Base-by-base conservation (phyloP, 1,140 invertebrate species). In the Thaumetopoea pityocampa region DNA sequence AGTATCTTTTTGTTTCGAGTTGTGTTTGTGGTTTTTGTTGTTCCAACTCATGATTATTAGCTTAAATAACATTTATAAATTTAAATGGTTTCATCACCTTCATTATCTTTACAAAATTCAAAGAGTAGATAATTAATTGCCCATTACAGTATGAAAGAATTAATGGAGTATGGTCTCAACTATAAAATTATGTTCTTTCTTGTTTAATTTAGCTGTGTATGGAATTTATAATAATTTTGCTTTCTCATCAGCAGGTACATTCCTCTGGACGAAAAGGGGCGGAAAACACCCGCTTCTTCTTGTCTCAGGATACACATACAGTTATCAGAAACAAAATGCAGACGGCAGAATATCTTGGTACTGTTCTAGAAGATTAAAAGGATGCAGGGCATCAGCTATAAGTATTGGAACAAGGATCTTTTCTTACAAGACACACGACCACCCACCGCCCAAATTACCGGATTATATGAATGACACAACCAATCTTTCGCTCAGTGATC, bases 271-370 rank as follows among this genome's bases (percentile, higher is more conserved):
- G 1, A 79, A 73, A 26, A 56, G 79, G 32, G 79, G 72, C 0
- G 77, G 72, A 0, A 81, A 69, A 27, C 79, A 83, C 54, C 79
- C 79, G 2, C 51, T 81, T 0, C 60, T 83, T 2, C 57, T 79
- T 4, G 44, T 77, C 2, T 34, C 48, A 4, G 76, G 76, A 1
- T 83, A 67, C 42, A 81, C 77, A 0, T 83, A 79, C 49, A 84
- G 72, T 35, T 84, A 67, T 23, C 79, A 84, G 42, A 84, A 84
- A 38, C 50, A 55, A 22, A 84, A 84, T 35, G 79, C 67, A 4
- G 66, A 81, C 44, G 79, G 79, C 5, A 56, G 74, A 9, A 43
- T 80, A 11, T 73, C 74, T 5, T 84, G 79, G 79, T 84, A 84
- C 40, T 84, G 79, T 34, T 84, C 79, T 0, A 42, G 77, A 19